Base-by-base conservation (phyloP, 1,140 invertebrate genomes). In the Mycetomoellerius zeteki region DNA sequence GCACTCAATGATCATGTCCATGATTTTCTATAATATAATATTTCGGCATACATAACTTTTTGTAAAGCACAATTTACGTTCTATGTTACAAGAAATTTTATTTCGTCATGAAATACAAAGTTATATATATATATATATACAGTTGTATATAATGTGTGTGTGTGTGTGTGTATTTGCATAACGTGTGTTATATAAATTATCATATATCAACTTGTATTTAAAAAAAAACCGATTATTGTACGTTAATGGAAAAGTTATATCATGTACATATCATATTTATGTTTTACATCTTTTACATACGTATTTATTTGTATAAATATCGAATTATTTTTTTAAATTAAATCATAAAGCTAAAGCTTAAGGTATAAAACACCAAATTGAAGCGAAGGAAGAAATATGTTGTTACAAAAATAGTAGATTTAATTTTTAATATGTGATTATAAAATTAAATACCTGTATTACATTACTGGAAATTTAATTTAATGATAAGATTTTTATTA, bases 1-100 rank as follows among this genome's bases (percentile, higher is more conserved):
- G 33, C 30, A n/a, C 4, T 12, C 21, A 21, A 64, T 19, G 3
- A 12, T 19, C 27, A 52, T n/a, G 5, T 80, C 10, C 2, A 27
- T 54, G 4, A 47, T 54, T 71, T 33, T 81, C 21, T 37, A 56
- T 54, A 37, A 37, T 37, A 56, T 54, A 37, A 37, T 80, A 67
- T 67, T 80, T 4, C n/a, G 2, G 8, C 12, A 27, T 33, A 37
- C 14, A 8, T 14, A 30, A 43, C 21, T 62, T 62, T 1, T 30
- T 33, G 19, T 47, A 47, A 62, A 78, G 12, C 6, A 4, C 58
- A 60, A 27, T 47, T 62, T 77, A 21, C 37, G 47, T 52, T 62
- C 65, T 33, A 62, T 50, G 37, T 62, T 47, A n/a, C 19, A 43
- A 24, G n/a, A 37, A 78, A 50, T 52, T 52, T 52, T 65, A 30